These are phyloP conservation scores for Hydrotaea cyrtoneurina DNA, from an alignment of 2,888 invertebrate genomes.

Conservation along the genomic window DNA sequence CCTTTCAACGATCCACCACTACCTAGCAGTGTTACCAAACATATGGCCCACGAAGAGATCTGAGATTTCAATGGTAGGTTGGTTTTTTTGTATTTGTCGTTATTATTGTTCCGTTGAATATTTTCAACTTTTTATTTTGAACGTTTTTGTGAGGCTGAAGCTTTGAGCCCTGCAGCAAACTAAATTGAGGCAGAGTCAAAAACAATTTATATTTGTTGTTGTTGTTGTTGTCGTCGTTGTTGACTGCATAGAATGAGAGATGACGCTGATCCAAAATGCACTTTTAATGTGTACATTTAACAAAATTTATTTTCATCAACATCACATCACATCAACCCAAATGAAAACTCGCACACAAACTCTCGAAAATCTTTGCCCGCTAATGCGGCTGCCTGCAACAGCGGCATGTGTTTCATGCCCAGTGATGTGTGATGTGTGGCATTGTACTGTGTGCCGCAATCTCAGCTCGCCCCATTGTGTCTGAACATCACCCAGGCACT, in stretches of 20 bases:
- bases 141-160: neutral
- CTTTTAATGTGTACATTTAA: conserved; percentile 47
- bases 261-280: conserved; percentile 23
- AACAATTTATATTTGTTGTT: conserved; percentile 49
- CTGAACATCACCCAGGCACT: neutral
- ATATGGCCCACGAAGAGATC: no score
- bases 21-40: no score
- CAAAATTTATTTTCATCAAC: conserved; percentile 44
- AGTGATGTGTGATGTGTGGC: no score
- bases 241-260: neutral
- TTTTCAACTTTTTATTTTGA: neutral
- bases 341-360: neutral
- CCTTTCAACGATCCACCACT: no score
- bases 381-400: neutral
- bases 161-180: conserved; percentile 44
- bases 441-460: neutral
- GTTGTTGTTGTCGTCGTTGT: no score
- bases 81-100: no score
- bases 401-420: no score
- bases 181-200: conserved; percentile 51
- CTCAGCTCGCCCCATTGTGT: neutral
- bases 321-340: conserved; percentile 27
- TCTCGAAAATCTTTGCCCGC: neutral
- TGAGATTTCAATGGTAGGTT: no score
- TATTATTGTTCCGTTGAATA: no score